Conservation (phyloP, 2,113 vertebrate species). For the Cyphomyrus plagiostoma region DNA sequence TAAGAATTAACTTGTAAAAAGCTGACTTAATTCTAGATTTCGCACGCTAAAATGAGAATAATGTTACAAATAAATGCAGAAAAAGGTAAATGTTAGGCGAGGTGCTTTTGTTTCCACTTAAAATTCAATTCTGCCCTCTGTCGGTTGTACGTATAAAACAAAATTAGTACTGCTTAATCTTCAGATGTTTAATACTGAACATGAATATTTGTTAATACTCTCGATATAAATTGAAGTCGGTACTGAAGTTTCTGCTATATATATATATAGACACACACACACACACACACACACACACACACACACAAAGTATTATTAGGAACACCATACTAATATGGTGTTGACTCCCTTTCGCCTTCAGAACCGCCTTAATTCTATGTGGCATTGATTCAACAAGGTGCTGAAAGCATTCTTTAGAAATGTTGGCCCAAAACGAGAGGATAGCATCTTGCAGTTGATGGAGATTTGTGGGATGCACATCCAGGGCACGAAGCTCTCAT, state of each 20-base stretch:
- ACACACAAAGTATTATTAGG: no score
- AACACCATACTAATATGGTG: no score
- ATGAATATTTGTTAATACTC: background rate
- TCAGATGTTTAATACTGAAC: background rate
- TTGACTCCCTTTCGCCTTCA: no score
- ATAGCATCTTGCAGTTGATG: no score
- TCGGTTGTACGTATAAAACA: background rate
- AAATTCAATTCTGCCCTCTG: conserved; percentile 17
- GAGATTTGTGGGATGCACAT: no score
- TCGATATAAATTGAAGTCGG: background rate
- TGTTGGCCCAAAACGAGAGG: no score
- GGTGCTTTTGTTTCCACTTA: background rate
- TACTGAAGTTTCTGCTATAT: background rate
- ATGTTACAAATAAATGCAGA: background rate
- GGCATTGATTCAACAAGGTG: no score
- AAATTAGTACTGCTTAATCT: background rate
- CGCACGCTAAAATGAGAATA: background rate
- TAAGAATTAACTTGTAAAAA: background rate
- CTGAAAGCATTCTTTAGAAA: no score
- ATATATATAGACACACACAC: no score
- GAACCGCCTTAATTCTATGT: no score
- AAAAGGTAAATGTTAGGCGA: background rate
- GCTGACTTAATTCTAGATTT: background rate
- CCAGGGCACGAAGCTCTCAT: no score
- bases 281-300: no score